Conservation (phyloP, 2,113 vertebrate genomes). For the Steatornis caripensis region DNA sequence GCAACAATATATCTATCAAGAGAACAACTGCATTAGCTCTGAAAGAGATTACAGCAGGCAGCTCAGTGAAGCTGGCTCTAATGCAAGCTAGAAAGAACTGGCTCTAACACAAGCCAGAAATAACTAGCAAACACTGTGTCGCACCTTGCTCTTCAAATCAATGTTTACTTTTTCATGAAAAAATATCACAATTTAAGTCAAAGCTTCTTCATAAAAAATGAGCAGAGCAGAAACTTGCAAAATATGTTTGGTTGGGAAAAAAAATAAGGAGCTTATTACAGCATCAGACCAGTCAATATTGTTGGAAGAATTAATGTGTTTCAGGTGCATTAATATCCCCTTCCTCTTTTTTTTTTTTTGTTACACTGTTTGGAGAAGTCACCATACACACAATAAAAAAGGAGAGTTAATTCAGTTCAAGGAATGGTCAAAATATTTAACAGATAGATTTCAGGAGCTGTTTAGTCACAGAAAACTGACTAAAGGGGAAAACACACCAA, state of each 20-base stretch:
- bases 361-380: not conserved
- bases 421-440: not conserved
- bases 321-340: not conserved
- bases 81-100: not conserved
- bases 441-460: not conserved
- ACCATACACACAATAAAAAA: not conserved
- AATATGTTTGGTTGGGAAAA: not conserved
- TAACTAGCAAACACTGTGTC: not conserved
- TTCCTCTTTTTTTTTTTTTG: rapidly evolving
- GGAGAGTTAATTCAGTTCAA: not conserved
- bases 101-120: not conserved
- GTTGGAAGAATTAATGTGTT: not conserved
- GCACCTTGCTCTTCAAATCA: not conserved
- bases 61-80: not conserved
- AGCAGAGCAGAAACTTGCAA: not conserved
- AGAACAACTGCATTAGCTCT: not conserved
- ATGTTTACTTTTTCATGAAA: not conserved
- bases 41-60: not conserved
- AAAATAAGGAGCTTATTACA: not conserved
- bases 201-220: not conserved
- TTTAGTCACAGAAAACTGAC: not conserved
- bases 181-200: not conserved
- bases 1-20: slow-evolving; percentile 83
- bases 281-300: not conserved
- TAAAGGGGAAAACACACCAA: not conserved